Evolutionary conservation across 2,797 vertebrate species (phyloP).

Genomic region (Meriones psammophilus): DNA sequence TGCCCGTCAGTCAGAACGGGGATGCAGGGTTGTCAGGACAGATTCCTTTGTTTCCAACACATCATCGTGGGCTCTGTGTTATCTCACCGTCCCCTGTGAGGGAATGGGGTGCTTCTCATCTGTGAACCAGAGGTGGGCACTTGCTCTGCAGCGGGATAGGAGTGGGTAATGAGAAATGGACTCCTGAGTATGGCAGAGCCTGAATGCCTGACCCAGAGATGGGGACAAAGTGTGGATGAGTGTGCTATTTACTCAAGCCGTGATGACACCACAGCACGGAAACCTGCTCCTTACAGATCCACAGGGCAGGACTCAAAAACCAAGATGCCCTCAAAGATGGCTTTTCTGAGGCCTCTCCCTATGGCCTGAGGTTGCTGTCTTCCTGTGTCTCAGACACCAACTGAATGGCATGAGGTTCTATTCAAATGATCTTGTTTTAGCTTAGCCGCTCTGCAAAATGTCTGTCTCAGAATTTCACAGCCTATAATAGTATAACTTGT

Average conservation of each 20-base stretch:
- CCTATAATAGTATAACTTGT: neutral
- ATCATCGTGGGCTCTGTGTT: neutral
- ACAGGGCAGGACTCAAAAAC: neutral
- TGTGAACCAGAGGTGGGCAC: accelerated
- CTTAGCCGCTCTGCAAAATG: neutral
- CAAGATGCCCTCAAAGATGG: too few relatives aligned
- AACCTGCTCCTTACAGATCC: neutral
- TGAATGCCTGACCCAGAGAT: neutral
- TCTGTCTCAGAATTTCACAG: neutral
- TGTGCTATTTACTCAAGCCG: neutral
- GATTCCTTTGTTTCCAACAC: neutral
- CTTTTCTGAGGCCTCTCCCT: neutral
- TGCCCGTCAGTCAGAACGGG: neutral
- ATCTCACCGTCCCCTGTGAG: accelerated
- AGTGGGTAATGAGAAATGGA: neutral
- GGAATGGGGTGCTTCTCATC: neutral
- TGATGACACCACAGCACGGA: neutral
- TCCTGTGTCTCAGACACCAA: neutral
- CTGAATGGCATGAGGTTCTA: too few relatives aligned
- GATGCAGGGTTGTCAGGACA: neutral
- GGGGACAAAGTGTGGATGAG: neutral
- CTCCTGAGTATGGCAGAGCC: neutral
- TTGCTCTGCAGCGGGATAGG: neutral
- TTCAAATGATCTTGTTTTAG: neutral
- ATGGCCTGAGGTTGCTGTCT: neutral